Evolutionary conservation across 1,140 invertebrate species (phyloP).

Genomic region (Pinna nobilis): DNA sequence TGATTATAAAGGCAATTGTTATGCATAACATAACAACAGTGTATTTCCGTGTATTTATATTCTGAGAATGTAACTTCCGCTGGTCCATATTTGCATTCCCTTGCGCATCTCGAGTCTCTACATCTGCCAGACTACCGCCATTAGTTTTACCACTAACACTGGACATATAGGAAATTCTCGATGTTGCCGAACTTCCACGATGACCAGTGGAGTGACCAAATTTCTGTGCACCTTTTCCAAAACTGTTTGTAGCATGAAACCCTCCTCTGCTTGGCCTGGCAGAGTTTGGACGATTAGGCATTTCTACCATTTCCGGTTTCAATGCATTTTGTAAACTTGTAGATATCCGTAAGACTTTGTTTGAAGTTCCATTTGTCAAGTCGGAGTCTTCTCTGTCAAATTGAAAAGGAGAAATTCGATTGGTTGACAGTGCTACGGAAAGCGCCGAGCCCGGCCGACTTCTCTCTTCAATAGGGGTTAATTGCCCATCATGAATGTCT

Average conservation of each 20-base stretch:
- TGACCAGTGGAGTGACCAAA: not conserved
- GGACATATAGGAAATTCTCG: conserved; percentile 4
- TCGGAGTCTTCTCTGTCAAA: not conserved
- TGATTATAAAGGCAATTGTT: conserved; percentile 32
- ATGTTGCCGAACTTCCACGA: not conserved
- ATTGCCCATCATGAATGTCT: not conserved
- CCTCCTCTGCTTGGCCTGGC: not conserved
- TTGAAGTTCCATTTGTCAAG: not conserved
- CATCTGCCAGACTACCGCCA: not conserved
- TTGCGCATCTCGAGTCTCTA: conserved; percentile 18
- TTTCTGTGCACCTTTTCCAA: not conserved
- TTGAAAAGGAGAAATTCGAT: not conserved
- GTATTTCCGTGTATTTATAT: conserved; percentile 33
- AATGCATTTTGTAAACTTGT: conserved; percentile 7
- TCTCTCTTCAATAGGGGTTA: not conserved
- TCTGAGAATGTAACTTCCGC: conserved; percentile 18
- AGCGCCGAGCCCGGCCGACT: conserved; percentile 1
- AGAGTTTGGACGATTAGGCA: conserved; percentile 1
- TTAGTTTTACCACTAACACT: not conserved
- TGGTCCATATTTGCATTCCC: conserved; percentile 28
- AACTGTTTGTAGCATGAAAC: not conserved
- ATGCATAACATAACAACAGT: conserved; percentile 37
- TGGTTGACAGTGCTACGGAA: not conserved
- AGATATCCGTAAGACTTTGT: not conserved
- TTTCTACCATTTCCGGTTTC: not conserved